These are phyloP conservation scores for Perdita meconis DNA, from an alignment of 2,888 invertebrate genomes.

Conservation along the genomic window DNA sequence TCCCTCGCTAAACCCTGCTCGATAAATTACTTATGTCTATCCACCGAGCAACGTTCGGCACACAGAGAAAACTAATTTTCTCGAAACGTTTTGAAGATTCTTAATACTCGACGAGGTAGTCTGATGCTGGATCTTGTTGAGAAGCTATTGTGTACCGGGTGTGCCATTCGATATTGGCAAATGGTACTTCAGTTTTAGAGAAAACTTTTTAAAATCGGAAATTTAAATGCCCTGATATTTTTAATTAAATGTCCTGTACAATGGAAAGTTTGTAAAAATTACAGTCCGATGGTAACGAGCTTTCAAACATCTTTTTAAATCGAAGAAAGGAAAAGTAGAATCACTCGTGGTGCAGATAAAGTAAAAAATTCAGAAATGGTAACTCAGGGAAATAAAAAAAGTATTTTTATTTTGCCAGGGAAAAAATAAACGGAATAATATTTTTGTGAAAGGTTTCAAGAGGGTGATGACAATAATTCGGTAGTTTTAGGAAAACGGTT, in stretches of 20 bases:
- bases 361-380: no score
- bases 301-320: no score
- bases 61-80: slow-evolving; percentile 14
- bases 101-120: background rate
- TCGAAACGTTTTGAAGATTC: background rate
- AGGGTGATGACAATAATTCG: no score
- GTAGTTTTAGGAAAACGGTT: no score
- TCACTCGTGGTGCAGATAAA: no score
- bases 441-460: no score
- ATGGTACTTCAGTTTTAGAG: background rate
- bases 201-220: background rate
- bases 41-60: slow-evolving; percentile 3
- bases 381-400: no score
- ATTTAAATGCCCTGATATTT: background rate
- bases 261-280: no score
- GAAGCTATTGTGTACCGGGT: slow-evolving; percentile 1
- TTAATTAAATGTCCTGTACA: background rate
- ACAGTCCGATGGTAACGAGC: no score
- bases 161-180: background rate
- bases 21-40: slow-evolving; percentile 19
- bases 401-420: no score
- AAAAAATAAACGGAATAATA: no score
- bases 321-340: no score
- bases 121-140: background rate
- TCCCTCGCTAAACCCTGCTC: slow-evolving; percentile 4